A percentile compares a stretch with the other conserved stretches of the same genome.
These are phyloP conservation scores for Podarcis muralis DNA, from an alignment of 2,113 vertebrate species.

Conservation along the genomic window DNA sequence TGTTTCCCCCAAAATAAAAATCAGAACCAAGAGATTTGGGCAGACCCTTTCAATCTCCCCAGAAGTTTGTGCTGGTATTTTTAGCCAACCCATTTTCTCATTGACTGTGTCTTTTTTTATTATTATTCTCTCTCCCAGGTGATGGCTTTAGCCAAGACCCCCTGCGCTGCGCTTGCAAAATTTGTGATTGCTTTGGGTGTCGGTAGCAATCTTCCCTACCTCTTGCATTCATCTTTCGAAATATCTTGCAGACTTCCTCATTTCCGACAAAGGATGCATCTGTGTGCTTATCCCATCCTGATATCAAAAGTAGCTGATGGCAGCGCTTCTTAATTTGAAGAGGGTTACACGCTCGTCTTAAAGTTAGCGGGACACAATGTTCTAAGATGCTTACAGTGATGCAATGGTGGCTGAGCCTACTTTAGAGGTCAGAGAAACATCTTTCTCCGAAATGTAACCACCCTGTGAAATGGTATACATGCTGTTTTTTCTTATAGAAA, in stretches of 20 bases:
- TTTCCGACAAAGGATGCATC: neutral
- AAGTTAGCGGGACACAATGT: neutral
- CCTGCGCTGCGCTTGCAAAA: slow-evolving; percentile 5
- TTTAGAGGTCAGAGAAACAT: neutral
- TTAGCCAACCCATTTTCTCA: neutral
- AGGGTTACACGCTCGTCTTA: neutral
- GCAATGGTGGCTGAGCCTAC: neutral
- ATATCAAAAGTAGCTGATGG: neutral
- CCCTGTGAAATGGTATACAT: neutral
- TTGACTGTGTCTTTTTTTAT: neutral
- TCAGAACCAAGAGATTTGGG: neutral
- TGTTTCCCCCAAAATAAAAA: neutral
- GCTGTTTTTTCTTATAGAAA: neutral
- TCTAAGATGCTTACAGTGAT: neutral
- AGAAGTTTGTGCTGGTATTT: neutral
- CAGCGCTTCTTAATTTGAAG: neutral
- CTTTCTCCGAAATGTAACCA: neutral
- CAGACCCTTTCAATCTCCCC: neutral
- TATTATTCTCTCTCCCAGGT: neutral
- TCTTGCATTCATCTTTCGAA: slow-evolving; percentile 2
- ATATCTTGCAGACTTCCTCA: neutral
- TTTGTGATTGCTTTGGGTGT: neutral
- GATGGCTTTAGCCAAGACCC: neutral
- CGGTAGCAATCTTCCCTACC: neutral
- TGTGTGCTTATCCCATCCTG: slow-evolving; percentile 7